Base-by-base conservation (phyloP, 2,888 invertebrate genomes). In the Meiosimyza decipiens region DNA sequence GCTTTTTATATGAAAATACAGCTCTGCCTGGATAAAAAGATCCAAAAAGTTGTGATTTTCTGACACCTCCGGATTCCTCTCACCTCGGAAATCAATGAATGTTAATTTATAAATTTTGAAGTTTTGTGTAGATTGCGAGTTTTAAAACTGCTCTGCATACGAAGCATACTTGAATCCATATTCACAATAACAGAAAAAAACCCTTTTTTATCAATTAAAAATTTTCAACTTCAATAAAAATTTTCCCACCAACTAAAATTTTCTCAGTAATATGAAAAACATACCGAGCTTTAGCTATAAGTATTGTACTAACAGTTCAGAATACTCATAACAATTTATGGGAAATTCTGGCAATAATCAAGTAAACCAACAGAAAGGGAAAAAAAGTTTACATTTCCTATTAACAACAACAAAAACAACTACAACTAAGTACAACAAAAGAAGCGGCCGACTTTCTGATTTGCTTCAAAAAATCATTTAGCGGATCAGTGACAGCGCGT, bases 321-420 rank as follows among this genome's bases (percentile, higher is more conserved):
- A 62, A 62, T 62, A 62, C 57, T 16, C 28, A 4, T 16, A 62
- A 6, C 60, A 62, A 62, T 62, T 62, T 40, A 40, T n/a, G 60
- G 40, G 60, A 62, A 62, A 62, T 62, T 28, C 60, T 47, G 28
- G n/a, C 16, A 62, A 62, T 40, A 59, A 63, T 40, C 72, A 74
- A 73, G 72, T 74, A 76, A 77, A 40, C 40, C 40, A 40, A 40
- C 40, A 40, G 28, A 28, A 28, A 28, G 28, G 28, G 4, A 28
- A 40, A 40, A 40, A 80, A 76, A 79, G 79, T 81, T 79, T 78
- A 80, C 76, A 79, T 76, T 75, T 81, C 80, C 81, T 81, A 80
- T 80, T 81, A 81, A 78, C 80, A 78, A 77, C 80, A 75, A 75
- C 40, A 40, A 40, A 6, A 9, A 40, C 40, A 40, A 40, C 40